These are phyloP conservation scores for Platichthys flesus DNA, from an alignment of 2,113 vertebrate species.

Conservation along the genomic window DNA sequence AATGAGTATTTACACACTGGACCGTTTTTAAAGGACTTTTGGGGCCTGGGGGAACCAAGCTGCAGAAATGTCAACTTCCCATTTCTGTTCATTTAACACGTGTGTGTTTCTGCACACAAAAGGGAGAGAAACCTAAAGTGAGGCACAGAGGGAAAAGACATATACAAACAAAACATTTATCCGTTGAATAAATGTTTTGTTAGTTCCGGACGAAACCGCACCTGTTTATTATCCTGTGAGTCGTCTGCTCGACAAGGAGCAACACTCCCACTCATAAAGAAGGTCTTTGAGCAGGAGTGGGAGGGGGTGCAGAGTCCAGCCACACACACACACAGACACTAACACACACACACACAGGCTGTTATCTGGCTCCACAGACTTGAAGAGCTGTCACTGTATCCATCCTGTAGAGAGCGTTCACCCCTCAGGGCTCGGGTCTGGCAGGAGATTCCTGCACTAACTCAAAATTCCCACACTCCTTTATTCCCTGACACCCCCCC, in stretches of 20 bases:
- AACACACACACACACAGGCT: constrained; percentile 27
- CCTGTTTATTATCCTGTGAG: constrained; percentile 6
- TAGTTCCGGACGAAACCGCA: not conserved
- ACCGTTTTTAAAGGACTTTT: too few relatives aligned
- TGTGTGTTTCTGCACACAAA: not conserved
- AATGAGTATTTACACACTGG: constrained; percentile 15
- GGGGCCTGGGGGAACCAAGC: too few relatives aligned
- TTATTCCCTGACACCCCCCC: constrained; percentile 17
- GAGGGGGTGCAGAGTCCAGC: constrained; percentile 39
- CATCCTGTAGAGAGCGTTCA: constrained; percentile 35
- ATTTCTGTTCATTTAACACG: constrained; percentile 10
- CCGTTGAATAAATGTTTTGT: not conserved
- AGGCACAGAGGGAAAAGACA: too few relatives aligned
- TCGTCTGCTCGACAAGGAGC: not conserved
- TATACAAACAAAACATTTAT: not conserved
- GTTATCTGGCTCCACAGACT: constrained; percentile 58
- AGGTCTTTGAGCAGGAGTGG: constrained; percentile 14
- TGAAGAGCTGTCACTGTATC: constrained; percentile 36
- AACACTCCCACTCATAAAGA: constrained; percentile 23
- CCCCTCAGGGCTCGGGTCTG: constrained; percentile 40
- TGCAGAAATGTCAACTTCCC: not conserved
- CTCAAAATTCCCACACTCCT: constrained; percentile 47
- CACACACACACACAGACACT: constrained; percentile 10
- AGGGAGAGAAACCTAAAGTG: not conserved
- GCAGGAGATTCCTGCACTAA: constrained; percentile 45